Percentiles rank a stretch among this genome's conserved stretches.
Conservation (phyloP, 1,140 invertebrate species). For the Anastatus disparis region DNA sequence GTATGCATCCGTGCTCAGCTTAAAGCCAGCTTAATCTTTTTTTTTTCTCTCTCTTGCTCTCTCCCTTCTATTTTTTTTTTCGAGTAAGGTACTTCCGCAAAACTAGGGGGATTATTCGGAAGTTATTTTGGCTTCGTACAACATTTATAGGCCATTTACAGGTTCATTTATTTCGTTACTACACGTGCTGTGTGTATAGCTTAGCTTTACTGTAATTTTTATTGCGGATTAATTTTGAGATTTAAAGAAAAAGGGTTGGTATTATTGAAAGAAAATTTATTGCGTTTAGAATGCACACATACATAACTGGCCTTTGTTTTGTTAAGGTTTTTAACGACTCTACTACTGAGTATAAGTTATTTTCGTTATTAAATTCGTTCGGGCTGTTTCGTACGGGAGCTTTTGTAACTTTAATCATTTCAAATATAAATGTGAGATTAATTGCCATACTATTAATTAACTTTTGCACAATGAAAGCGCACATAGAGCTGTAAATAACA, state of each 20-base stretch:
- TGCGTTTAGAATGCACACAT: too few relatives aligned
- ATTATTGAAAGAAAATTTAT: constrained; percentile 23
- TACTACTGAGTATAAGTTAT: too few relatives aligned
- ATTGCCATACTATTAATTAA: too few relatives aligned
- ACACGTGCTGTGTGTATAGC: background rate
- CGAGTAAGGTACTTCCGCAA: background rate
- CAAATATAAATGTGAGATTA: too few relatives aligned
- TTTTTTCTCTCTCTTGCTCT: background rate
- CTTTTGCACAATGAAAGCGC: too few relatives aligned
- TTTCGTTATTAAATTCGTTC: too few relatives aligned
- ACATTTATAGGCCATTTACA: constrained; percentile 17
- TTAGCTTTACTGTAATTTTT: constrained; percentile 21
- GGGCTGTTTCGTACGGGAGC: too few relatives aligned
- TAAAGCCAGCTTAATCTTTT: constrained; percentile 21
- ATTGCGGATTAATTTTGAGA: background rate
- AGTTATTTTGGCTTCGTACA: constrained; percentile 25
- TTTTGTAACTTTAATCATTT: too few relatives aligned
- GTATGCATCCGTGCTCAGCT: background rate
- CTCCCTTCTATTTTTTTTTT: constrained; percentile 25
- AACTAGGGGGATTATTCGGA: constrained; percentile 21
- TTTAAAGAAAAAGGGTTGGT: background rate
- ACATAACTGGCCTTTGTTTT: too few relatives aligned
- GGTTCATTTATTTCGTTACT: constrained; percentile 19
- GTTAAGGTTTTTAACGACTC: too few relatives aligned
- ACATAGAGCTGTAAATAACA: too few relatives aligned